These are phyloP conservation scores for Nycticryphes semicollaris DNA, from an alignment of 2,113 vertebrate genomes.

Conservation along the genomic window DNA sequence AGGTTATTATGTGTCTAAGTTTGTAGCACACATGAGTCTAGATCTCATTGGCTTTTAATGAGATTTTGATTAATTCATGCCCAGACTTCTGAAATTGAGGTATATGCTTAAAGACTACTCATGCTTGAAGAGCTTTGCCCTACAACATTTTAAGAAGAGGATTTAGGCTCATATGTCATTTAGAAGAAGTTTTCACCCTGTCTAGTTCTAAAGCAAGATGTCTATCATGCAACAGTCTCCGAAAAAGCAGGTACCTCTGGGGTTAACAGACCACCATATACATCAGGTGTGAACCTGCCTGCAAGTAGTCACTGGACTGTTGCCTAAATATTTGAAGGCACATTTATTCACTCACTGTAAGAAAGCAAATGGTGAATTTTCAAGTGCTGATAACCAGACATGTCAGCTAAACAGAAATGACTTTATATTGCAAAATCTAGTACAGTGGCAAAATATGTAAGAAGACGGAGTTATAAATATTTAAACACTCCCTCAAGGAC, in stretches of 20 bases:
- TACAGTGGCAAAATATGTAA: background rate
- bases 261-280: background rate
- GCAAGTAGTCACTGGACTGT: background rate
- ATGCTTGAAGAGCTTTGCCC: background rate
- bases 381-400: background rate
- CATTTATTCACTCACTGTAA: background rate
- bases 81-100: background rate
- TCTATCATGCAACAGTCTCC: background rate
- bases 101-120: background rate
- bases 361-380: conserved; percentile 10
- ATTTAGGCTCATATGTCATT: background rate
- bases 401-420: background rate
- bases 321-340: conserved; percentile 15
- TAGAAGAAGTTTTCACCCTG: background rate
- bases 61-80: background rate
- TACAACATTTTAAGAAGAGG: background rate
- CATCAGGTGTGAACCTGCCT: background rate
- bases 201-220: background rate
- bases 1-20: background rate
- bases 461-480: conserved; percentile 33
- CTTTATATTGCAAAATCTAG: conserved; percentile 28
- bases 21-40: background rate
- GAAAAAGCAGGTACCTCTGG: background rate
- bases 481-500: conserved; percentile 42
- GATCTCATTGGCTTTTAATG: background rate